These are phyloP conservation scores for Cyphomyrus plagiostoma DNA, from an alignment of 2,113 vertebrate genomes.

Conservation along the genomic window DNA sequence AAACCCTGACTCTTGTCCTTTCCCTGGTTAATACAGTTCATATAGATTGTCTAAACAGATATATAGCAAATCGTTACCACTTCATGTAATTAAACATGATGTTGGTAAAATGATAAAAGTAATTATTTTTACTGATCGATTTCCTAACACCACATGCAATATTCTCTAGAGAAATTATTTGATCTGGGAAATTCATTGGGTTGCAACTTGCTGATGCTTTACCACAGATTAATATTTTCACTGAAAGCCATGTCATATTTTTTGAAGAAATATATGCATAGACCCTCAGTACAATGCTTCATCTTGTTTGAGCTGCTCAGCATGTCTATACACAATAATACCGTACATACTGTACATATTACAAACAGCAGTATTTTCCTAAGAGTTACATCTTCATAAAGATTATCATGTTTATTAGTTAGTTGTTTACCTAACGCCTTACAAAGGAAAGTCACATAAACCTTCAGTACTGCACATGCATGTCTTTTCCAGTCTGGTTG, in stretches of 20 bases:
- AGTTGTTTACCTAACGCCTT: background rate
- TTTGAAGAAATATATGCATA: background rate
- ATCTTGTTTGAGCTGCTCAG: background rate
- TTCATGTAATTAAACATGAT: background rate
- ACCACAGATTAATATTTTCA: background rate
- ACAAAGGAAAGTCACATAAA: background rate
- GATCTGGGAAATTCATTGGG: background rate
- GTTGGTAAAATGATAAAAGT: background rate
- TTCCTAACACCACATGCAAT: background rate
- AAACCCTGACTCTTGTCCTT: background rate
- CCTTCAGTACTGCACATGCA: background rate
- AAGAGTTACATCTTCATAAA: background rate
- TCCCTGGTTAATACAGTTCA: background rate
- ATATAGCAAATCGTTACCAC: background rate
- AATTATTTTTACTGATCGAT: background rate
- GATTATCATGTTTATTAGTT: background rate
- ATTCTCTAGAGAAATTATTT: background rate
- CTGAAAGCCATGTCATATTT: background rate
- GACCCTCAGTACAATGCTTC: background rate
- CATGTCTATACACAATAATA: background rate
- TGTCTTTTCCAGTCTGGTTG: background rate
- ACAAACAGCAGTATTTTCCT: background rate
- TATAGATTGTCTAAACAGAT: background rate
- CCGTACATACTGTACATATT: background rate
- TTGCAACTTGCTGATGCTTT: background rate